phyloP scores from a whole-genome alignment of 2,797 vertebrate species.

The Nyctalus aviator region DNA sequence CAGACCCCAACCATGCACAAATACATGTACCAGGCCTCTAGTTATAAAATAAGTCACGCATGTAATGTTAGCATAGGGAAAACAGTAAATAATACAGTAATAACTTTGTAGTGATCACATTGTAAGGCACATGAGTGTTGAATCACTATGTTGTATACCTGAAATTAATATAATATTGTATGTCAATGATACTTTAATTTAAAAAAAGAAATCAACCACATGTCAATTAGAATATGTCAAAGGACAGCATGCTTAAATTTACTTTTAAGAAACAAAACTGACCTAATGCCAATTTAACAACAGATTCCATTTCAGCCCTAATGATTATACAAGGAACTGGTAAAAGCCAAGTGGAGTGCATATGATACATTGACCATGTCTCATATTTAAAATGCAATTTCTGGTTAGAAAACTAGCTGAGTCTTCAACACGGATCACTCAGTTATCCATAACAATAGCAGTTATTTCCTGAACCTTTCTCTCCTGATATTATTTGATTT shows the following conservation, averaged over 20 bases:
- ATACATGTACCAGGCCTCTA: too few species aligned
- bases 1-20: too few species aligned
- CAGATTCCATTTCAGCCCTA: constrained; percentile 32
- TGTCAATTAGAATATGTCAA: not conserved
- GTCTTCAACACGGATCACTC: not conserved
- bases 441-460: not conserved
- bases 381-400: constrained; percentile 42
- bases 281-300: not conserved
- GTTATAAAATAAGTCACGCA: not conserved
- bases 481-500: not conserved
- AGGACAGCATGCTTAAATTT: constrained; percentile 42
- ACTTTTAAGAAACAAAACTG: constrained; percentile 57
- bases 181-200: not conserved
- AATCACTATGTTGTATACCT: not conserved
- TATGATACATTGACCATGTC: not conserved
- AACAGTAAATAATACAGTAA: not conserved
- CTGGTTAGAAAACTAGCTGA: constrained; percentile 30
- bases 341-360: not conserved
- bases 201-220: not conserved
- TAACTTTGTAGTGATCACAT: not conserved
- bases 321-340: constrained; percentile 14
- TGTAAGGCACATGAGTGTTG: not conserved
- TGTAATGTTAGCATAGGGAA: not conserved
- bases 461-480: not conserved
- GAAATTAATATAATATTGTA: not conserved